Evolutionary conservation across 2,113 vertebrate genomes (phyloP), one percentile per base, ranked within the genome.

Genomic region (Oryzias curvinotus): DNA sequence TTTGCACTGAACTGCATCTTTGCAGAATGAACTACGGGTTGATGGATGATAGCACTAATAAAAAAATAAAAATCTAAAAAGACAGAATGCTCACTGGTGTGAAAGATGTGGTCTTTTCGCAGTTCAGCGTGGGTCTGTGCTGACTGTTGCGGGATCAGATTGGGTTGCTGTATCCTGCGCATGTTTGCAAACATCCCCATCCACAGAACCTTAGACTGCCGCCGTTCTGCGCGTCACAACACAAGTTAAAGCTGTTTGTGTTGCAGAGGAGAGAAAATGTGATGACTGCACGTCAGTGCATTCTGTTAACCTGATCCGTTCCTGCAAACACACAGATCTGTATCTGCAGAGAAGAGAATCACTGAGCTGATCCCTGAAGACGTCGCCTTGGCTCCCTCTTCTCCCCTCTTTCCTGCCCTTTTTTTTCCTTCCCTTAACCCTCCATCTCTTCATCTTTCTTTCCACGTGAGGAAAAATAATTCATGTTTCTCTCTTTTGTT

Each of bases 151-250:
- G 12, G 3, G 36, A 12, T 36, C 36, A 36, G 36, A 36, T 36
- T 47, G 45, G 7, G 45, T 54, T 3, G 5, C 14, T 43, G 1
- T 12, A 44, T 28, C 16, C 1, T 23, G 4, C 21, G 18, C 52
- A 26, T 71, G 71, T 82, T 73, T 75, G 62, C 62, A 68, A 73
- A 78, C 77, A 73, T 18, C 45, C 10, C 19, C 67, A 57, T 62
- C 56, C 7, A 21, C 46, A 52, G 8, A 23, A 26, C 26, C 6
- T 12, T 42, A 42, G 3, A 23, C 18, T 15, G 59, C 17, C 51
- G 19, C 52, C 42, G 19, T 41, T 75, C 55, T 49, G 30, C 49
- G 30, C 55, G 48, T 47, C 28, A 50, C 57, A 15, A 19, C 54
- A 48, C 28, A 43, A 50, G 28, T 17, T 52, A 51, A 54, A 71